Evolutionary conservation across 2,888 invertebrate genomes (phyloP), one percentile per base, ranked within the genome.

Genomic region (Lamellibrachia columna): DNA sequence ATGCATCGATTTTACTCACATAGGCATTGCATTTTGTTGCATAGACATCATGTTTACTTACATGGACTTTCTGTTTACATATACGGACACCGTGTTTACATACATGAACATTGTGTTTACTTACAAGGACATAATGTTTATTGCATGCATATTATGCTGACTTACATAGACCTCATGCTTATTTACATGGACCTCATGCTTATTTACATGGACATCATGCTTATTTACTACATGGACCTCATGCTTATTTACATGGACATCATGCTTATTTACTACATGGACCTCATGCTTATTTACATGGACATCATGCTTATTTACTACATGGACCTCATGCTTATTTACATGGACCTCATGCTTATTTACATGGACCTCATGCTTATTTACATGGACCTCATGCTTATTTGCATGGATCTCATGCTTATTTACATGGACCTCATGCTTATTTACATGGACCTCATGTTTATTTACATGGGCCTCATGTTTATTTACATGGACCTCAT

Each of bases 361-460:
- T 40, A 40, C 40, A 60, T 60, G 15, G 60, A 60, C 22, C 11
- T 15, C 22, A 22, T 60, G 11, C 15, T 60, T 60, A 60, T 91
- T 53, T 91, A 53, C 15, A 91, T 22, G 15, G 15, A 22, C 15
- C 4, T 60, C 60, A 92, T 90, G 60, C 3, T 11, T 90, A 40
- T 94, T 94, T 94, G 94, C 94, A 94, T 93, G n/a, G 92, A 92
- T 92, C 94, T 92, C 11, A 93, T 94, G 93, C 60, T 75, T 75
- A 75, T 22, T 75, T 75, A 22, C 11, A 15, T 22, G 60, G 22
- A 15, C 15, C 15, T 75, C 22, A n/a, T 75, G 40, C 40, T 40
- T 40, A 40, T 40, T 40, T 15, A 58, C 58, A 58, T 7, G 15
- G 58, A 58, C 15, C 8, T 11, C 15, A 15, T 58, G 58, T 2